These are phyloP conservation scores for Anthopleura xanthogrammica DNA, from an alignment of 92 coral and sea anemone species.

Conservation along the genomic window DNA sequence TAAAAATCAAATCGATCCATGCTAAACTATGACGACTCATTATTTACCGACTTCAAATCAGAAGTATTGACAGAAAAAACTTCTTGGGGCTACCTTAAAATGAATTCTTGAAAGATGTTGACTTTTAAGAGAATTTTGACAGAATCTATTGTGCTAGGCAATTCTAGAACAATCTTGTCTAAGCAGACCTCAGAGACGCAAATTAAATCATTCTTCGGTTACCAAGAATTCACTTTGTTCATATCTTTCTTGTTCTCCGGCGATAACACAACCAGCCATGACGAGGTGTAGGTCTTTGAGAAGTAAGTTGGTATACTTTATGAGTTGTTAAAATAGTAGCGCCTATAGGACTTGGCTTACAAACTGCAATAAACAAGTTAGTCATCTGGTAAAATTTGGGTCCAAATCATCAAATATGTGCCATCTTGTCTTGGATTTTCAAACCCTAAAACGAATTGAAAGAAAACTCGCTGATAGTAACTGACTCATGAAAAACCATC, in stretches of 20 bases:
- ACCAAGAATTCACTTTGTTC: not conserved
- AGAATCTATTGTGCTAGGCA: not conserved
- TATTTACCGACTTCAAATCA: too few relatives aligned
- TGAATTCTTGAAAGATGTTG: not conserved
- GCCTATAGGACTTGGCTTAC: too few relatives aligned
- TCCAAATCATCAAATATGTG: too few relatives aligned
- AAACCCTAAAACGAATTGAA: too few relatives aligned
- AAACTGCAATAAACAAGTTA: too few relatives aligned
- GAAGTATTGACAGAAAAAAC: too few relatives aligned
- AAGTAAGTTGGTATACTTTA: conserved; percentile 2
- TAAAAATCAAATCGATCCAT: too few relatives aligned
- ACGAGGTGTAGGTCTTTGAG: conserved; percentile 12
- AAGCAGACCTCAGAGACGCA: not conserved
- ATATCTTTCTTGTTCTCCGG: not conserved
- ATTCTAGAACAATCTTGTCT: conserved; percentile 5
- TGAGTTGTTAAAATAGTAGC: not conserved
- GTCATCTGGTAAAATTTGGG: too few relatives aligned
- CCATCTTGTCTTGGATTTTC: too few relatives aligned
- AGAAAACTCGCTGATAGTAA: too few relatives aligned
- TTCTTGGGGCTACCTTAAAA: not conserved
- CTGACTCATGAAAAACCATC: too few relatives aligned
- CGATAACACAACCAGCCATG: not conserved
- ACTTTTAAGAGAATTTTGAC: not conserved
- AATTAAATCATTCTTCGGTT: conserved; percentile 21
- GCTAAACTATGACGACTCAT: too few relatives aligned